Evolutionary conservation across 2,888 invertebrate genomes (phyloP).

Genomic region (Rambutsinella grinnellia): DNA sequence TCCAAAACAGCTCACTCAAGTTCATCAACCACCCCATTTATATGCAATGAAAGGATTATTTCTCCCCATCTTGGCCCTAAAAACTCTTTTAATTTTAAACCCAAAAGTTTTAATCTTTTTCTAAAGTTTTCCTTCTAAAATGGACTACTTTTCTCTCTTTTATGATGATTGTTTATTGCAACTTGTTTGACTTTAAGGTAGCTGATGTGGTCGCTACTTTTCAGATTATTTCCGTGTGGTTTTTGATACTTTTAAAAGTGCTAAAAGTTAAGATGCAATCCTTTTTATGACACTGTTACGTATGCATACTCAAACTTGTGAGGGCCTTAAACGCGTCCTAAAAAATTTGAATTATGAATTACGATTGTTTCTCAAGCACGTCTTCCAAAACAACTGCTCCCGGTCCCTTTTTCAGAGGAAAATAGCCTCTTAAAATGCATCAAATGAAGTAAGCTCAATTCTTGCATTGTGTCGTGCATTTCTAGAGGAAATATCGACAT

Average conservation of each 20-base stretch:
- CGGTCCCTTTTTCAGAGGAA: conserved; percentile 9
- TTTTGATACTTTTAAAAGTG: too few relatives aligned
- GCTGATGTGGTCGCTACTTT: conserved; percentile 4
- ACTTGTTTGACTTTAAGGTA: conserved; percentile 7
- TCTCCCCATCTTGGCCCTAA: conserved; percentile 8
- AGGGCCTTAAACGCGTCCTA: too few relatives aligned
- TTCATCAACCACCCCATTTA: background rate
- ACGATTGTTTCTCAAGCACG: too few relatives aligned
- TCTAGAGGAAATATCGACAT: background rate
- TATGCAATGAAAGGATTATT: background rate
- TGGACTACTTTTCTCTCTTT: conserved; percentile 23
- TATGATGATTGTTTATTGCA: conserved; percentile 23
- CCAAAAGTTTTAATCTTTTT: conserved; percentile 29
- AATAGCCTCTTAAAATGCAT: conserved; percentile 50
- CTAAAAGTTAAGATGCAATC: too few relatives aligned
- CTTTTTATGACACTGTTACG: too few relatives aligned
- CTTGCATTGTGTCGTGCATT: background rate
- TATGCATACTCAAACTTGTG: too few relatives aligned
- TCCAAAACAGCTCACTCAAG: background rate
- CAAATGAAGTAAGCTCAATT: conserved; percentile 16
- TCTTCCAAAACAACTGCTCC: too few relatives aligned
- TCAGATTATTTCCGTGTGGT: background rate
- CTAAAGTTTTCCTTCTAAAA: conserved; percentile 18
- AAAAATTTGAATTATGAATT: conserved; percentile 40
- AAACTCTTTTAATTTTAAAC: conserved; percentile 21